These are phyloP conservation scores for Chascanopsetta lugubris DNA, from an alignment of 2,113 vertebrate genomes.

Conservation along the genomic window DNA sequence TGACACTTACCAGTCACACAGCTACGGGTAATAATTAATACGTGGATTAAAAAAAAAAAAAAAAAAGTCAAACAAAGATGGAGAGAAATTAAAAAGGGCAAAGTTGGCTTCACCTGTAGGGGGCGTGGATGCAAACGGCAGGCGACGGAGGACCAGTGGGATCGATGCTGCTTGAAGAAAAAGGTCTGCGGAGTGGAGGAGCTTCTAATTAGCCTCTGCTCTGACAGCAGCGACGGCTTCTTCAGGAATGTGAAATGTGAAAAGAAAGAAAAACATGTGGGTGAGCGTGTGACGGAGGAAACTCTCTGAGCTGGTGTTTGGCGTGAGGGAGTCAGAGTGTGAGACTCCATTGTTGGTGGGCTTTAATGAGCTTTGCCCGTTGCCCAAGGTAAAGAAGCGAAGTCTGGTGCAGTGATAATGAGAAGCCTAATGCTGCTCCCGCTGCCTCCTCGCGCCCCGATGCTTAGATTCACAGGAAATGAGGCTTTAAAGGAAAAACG, in stretches of 20 bases:
- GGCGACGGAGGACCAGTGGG: background rate
- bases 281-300: slow-evolving; percentile 29
- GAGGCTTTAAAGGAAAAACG: slow-evolving; percentile 21
- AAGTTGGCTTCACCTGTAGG: background rate
- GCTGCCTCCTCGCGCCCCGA: slow-evolving; percentile 39
- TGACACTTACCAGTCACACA: background rate
- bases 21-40: background rate
- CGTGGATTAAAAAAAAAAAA: background rate
- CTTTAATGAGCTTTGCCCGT: slow-evolving; percentile 65
- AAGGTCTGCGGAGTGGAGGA: background rate
- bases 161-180: slow-evolving; percentile 10
- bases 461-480: slow-evolving; percentile 34
- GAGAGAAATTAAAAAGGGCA: background rate
- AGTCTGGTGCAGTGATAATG: slow-evolving; percentile 53
- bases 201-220: slow-evolving; percentile 12
- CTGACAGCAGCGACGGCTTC: background rate
- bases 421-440: slow-evolving; percentile 38
- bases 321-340: slow-evolving; percentile 27
- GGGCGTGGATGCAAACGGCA: slow-evolving; percentile 1
- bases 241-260: slow-evolving; percentile 1
- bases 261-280: slow-evolving; percentile 1
- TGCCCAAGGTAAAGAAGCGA: slow-evolving; percentile 48
- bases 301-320: slow-evolving; percentile 23
- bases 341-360: slow-evolving; percentile 52
- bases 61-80: background rate